These are phyloP conservation scores for Bradynema listronoti DNA, from an alignment of 1,140 invertebrate species.

Conservation along the genomic window DNA sequence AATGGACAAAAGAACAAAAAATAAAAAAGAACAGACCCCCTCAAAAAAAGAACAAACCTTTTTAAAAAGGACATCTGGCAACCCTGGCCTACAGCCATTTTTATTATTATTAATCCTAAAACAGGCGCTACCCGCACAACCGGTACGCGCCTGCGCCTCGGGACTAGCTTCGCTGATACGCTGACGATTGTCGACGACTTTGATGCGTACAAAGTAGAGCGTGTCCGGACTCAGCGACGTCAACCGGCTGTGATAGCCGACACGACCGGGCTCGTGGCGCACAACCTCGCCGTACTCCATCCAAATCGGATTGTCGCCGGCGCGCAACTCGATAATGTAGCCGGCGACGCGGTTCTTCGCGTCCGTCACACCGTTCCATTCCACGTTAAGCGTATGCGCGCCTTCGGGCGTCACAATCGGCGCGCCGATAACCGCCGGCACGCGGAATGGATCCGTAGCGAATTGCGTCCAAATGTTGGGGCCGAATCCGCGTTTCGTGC, in stretches of 20 bases:
- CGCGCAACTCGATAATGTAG: conserved; percentile 54
- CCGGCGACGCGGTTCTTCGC: conserved; percentile 50
- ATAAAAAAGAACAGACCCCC: no score
- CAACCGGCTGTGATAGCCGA: conserved; percentile 44
- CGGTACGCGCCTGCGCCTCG: conserved; percentile 54
- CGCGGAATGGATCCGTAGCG: conserved; percentile 52
- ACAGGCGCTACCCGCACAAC: conserved; percentile 50
- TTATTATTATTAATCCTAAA: background rate
- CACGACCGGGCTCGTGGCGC: conserved; percentile 47
- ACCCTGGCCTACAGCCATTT: background rate
- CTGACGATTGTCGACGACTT: conserved; percentile 50
- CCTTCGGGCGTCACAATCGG: conserved; percentile 53
- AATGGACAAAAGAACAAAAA: no score
- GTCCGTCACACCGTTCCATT: conserved; percentile 54
- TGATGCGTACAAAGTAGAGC: conserved; percentile 56
- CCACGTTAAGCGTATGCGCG: conserved; percentile 47
- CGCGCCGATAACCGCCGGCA: conserved; percentile 44
- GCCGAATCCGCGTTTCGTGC: conserved; percentile 44
- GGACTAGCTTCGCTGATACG: conserved; percentile 50
- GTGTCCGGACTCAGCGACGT: conserved; percentile 51
- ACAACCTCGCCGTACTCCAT: conserved; percentile 43
- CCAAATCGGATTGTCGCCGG: conserved; percentile 47
- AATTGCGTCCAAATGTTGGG: conserved; percentile 56
- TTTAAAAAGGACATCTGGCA: no score
- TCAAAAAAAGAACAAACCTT: no score